Evolutionary conservation across 2,888 invertebrate species (phyloP), one percentile per base, ranked within the genome.

Genomic region (Euclidia mi): DNA sequence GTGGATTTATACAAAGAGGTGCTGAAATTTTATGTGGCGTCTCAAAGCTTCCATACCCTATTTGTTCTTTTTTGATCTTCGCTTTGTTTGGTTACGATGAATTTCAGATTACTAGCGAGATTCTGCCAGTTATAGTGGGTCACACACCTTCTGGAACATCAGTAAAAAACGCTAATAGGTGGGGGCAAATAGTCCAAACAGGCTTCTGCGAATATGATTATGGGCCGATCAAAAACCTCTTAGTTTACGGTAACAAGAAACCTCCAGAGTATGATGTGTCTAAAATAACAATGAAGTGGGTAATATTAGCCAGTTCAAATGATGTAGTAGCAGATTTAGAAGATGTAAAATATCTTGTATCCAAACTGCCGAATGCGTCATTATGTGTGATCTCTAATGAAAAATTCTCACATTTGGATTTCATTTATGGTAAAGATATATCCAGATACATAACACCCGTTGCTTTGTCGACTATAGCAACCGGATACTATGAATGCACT

Each of bases 111-210:
- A 65, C 76, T 0, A 9, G 46, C 0, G 65, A 78, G 0, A 66
- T 76, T 0, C 29, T 82, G 1, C 64, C 64, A 10, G 78, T 77
- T 3, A 12, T 81, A 1, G 61, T 62, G 2, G 80, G 79, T 0
- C 84, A 82, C 41, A 12, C 63, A 3, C 83, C 81, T 2, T 50
- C 70, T 12, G 84, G 84, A 0, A 81, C 80, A 2, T 84, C 84
- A 2, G 31, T 77, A 3, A 76, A 71, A 31, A 74, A 76, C 49
- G 75, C 80, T 3, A 38, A 50, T 10, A 74, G 73, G 17, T 84
- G 78, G 76, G 84, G 84, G 0, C 77, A 81, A 49, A 62, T 80
- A 2, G 45, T 44, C 1, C 57, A 53, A 0, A 76, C 80, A 12
- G 82, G 82, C 0, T 84, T 84, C 25, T 38, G 60, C 2, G 68